Evolutionary conservation across 2,797 vertebrate species (phyloP), one percentile per base, ranked within the genome.

Genomic region (Anguilla marmorata): DNA sequence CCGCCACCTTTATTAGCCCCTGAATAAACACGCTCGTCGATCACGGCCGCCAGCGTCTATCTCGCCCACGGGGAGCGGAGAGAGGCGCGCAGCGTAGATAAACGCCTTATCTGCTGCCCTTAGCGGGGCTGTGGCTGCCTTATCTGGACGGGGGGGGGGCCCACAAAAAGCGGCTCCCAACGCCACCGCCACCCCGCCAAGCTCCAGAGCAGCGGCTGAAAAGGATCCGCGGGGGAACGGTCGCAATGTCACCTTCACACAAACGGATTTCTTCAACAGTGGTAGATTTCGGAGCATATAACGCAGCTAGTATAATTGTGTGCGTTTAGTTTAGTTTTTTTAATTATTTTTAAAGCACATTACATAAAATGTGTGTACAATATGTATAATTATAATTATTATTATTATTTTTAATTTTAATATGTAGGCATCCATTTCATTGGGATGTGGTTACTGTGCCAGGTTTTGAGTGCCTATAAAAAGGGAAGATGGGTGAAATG

Each of bases 101-200:
- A 82, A 50, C n/a, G 41, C 24, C 50, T 82, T 82, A 82, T 82
- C 79, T 82, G 41, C 79, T 82, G 79, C 45, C 79, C 79, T 82
- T 82, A 82, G 41, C 45, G 1, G 19, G 41, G 24, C 79, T 48
- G 41, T 11, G 41, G 45, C 24, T 82, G 19, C 79, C 79, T 82
- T 82, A 82, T 82, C 79, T 48, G 41, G 41, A 50, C 45, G 50
- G 79, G 45, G 79, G 14, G 79, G 9, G 50, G 41, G 79, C 79
- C 79, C 24, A 82, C 79, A 50, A 50, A 69, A 82, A 82, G 41
- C 41, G 5, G 8, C 50, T 24, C 19, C 45, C n/a, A 82, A 50
- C 50, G 11, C 45, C 14, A 2, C 79, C n/a, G 45, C 79, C 79
- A 82, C 79, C 79, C 79, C 33, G 6, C 79, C 79, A 50, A 82